Conservation (phyloP, 2,797 vertebrate genomes). For the Cuniculus paca region DNA sequence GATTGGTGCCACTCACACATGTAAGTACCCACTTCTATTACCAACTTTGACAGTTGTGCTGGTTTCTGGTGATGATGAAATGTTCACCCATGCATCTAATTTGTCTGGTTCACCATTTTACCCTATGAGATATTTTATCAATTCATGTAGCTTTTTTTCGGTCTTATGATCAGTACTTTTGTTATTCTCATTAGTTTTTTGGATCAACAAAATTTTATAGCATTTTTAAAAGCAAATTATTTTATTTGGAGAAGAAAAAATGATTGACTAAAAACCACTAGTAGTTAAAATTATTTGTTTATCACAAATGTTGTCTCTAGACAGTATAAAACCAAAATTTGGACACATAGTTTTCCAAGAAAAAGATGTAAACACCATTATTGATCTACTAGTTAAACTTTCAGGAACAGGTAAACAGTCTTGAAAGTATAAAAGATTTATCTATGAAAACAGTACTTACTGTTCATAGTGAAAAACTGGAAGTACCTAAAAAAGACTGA, state of each 20-base stretch:
- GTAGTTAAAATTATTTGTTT: slow-evolving; percentile 22
- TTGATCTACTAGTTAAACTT: neutral
- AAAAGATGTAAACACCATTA: neutral
- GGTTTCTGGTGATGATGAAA: neutral
- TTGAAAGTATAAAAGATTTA: slow-evolving; percentile 24
- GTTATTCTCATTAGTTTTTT: neutral
- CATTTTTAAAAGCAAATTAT: neutral
- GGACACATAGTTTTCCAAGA: neutral
- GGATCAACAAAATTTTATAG: neutral
- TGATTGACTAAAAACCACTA: neutral
- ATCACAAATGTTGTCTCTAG: neutral
- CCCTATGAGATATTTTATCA: neutral
- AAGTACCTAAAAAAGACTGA: neutral
- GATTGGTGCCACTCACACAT: neutral
- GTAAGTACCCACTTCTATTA: neutral
- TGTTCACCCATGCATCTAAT: neutral
- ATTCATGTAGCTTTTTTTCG: neutral
- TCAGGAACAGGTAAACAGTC: slow-evolving; percentile 4
- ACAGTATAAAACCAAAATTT: slow-evolving; percentile 5
- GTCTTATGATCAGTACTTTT: neutral
- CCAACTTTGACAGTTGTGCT: neutral
- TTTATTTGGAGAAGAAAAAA: neutral
- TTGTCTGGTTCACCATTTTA: neutral
- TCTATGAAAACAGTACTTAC: neutral
- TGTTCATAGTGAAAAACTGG: neutral